Evolutionary conservation across 2,888 invertebrate genomes (phyloP), one percentile per base, ranked within the genome.

Genomic region (Campopleginae sp.): DNA sequence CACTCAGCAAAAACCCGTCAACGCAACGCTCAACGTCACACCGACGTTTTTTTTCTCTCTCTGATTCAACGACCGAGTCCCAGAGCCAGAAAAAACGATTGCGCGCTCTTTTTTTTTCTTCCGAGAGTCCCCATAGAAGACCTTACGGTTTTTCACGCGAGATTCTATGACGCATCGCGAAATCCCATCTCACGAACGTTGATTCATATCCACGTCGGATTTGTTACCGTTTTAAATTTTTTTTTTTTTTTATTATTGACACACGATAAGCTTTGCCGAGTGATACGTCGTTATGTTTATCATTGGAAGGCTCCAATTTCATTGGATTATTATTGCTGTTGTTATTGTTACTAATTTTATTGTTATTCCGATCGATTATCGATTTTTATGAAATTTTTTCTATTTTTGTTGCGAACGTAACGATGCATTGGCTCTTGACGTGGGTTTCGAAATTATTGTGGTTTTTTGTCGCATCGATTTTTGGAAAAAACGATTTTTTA

Each of bases 151-250:
- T 17, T 42, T 17, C n/a, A 17, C 46, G 10, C 17, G 46, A n/a
- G 23, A 66, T 14, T 38, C 27, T 23, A 46, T 68, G 71, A 71
- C 54, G 51, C 38, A 54, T 71, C 71, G 19, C 54, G 54, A 71
- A 54, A 71, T 71, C 54, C 19, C 51, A 71, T 71, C 71, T 38
- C 23, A 38, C 12, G 19, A 54, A 46, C 71, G 19, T 66, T 42
- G 66, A 66, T 66, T 44, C 63, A 33, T 63, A 63, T 33, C 2
- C 14, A 14, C 31, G 31, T 61, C 27, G 23, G 61, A 61, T 61
- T 17, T 10, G 38, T 38, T n/a, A 61, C 19, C 31, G 31, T n/a
- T 48, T 31, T 8, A n/a, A n/a, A n/a, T 27, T n/a, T 48, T 17
- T 14, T 12, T 27, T 31, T 12, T 33, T 33, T 58, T 38, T 72